Percentiles rank a stretch among this genome's conserved stretches.
These are phyloP conservation scores for Monodelphis domestica DNA, from an alignment of 2,797 vertebrate genomes.

Conservation along the genomic window DNA sequence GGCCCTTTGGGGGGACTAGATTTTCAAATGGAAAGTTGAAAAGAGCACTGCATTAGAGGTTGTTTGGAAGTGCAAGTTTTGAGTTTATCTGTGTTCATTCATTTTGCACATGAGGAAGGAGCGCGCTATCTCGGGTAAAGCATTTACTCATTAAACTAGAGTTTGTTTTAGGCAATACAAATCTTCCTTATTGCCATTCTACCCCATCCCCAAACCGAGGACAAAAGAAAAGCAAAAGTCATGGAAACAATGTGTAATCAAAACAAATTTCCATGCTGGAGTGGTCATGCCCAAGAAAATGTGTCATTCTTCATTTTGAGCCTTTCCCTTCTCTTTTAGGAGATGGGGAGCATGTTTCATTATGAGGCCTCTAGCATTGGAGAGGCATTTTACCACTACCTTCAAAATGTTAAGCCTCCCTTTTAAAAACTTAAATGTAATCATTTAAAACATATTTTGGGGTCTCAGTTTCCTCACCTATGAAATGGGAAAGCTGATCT, in stretches of 20 bases:
- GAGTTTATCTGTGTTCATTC: background rate
- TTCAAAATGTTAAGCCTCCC: background rate
- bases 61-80: conserved; percentile 24
- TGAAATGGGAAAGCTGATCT: background rate
- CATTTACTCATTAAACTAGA: background rate
- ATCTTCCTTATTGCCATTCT: background rate
- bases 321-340: background rate
- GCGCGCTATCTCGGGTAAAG: conserved; percentile 43
- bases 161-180: background rate
- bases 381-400: background rate
- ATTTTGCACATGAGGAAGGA: conserved; percentile 18
- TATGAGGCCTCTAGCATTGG: background rate
- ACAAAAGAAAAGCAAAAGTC: background rate
- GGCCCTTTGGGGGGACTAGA: conserved; percentile 33
- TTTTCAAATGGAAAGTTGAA: conserved; percentile 57
- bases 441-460: background rate
- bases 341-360: background rate
- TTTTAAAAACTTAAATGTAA: background rate
- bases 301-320: background rate
- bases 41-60: conserved; percentile 45
- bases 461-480: background rate
- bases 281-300: background rate
- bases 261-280: background rate
- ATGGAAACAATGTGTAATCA: background rate
- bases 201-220: background rate